phyloP scores from a whole-genome alignment of 2,797 vertebrate species.

The Gephyroberyx darwinii region DNA sequence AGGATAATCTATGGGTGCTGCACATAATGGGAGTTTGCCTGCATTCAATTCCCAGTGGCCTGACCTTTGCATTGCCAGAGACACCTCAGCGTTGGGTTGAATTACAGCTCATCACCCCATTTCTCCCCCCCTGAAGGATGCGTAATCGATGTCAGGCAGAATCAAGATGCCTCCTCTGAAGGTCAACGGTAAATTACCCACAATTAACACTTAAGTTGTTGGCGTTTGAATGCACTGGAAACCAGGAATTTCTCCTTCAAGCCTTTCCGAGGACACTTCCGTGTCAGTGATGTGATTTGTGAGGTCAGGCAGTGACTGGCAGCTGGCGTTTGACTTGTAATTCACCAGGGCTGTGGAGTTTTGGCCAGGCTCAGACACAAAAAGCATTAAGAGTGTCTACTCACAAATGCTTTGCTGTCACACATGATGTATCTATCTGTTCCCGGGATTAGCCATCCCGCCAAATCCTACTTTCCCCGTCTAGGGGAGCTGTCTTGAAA shows the following conservation, averaged over 20 bases:
- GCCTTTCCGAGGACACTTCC: neutral
- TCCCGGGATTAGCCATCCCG: conserved; percentile 34
- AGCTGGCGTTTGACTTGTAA: neutral
- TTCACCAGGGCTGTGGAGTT: neutral
- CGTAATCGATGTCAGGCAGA: neutral
- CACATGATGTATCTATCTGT: conserved; percentile 57
- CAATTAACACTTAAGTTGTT: neutral
- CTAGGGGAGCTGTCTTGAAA: conserved; percentile 29
- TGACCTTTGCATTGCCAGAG: neutral
- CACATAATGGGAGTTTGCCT: neutral
- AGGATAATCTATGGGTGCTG: neutral
- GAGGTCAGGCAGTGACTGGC: neutral
- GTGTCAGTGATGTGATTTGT: neutral
- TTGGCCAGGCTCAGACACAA: too few relatives aligned
- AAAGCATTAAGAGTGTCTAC: conserved; percentile 3
- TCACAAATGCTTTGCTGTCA: conserved; percentile 29
- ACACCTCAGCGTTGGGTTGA: neutral
- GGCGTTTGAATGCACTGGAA: neutral
- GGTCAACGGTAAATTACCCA: neutral
- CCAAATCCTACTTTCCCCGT: conserved; percentile 55
- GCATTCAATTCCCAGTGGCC: neutral
- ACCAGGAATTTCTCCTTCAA: neutral
- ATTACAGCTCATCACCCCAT: neutral
- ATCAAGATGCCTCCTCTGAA: neutral
- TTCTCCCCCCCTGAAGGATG: too few relatives aligned